Percentiles rank a stretch among this genome's conserved stretches.
Conservation (phyloP, 2,888 invertebrate genomes). For the Altica lythri region DNA sequence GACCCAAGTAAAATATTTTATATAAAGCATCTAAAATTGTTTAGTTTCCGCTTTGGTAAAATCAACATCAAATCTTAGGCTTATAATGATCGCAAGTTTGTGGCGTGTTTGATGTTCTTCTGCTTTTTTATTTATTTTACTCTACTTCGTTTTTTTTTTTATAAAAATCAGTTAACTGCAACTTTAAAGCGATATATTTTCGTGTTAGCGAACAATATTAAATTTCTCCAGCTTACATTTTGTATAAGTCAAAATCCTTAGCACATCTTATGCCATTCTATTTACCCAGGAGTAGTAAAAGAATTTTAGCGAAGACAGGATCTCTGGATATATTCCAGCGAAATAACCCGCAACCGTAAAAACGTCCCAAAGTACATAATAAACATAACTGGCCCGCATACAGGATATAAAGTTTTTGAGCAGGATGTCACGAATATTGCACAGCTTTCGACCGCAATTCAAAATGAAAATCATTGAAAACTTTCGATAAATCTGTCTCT, state of each 20-base stretch:
- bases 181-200: no score
- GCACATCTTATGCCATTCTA: background rate
- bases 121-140: no score
- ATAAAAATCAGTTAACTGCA: no score
- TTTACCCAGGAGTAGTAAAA: slow-evolving; percentile 12
- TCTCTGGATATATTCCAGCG: background rate
- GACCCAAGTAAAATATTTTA: no score
- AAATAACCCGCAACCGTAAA: slow-evolving; percentile 12
- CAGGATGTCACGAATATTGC: slow-evolving; percentile 21
- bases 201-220: no score
- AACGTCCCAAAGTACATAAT: slow-evolving; percentile 16
- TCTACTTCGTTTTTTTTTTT: no score
- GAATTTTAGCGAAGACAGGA: background rate
- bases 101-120: no score
- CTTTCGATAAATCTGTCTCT: background rate
- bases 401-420: slow-evolving; percentile 18
- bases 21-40: no score
- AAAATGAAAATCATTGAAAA: slow-evolving; percentile 18
- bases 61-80: no score
- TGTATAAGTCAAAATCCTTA: background rate
- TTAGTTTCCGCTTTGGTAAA: no score
- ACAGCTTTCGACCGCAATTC: slow-evolving; percentile 6
- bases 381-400: slow-evolving; percentile 18
- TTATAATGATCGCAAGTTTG: no score
- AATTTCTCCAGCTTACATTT: no score